Conservation (phyloP, 2,888 invertebrate genomes). For the Caenorhabditis imperialis region DNA sequence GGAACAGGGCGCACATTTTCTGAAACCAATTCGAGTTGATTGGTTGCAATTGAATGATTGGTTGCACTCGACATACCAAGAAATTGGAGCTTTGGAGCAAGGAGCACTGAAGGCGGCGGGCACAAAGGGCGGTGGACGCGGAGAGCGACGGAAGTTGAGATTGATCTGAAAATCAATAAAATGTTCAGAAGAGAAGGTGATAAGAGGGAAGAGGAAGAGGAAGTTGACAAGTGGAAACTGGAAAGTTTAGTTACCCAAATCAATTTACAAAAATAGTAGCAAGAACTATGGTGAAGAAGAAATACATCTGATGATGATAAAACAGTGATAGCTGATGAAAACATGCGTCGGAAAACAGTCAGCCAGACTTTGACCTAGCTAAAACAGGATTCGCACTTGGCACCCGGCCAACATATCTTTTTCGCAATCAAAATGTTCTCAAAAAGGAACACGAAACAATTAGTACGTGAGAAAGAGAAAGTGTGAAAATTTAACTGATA, state of each 20-base stretch:
- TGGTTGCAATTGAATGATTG: neutral
- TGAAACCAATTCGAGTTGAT: neutral
- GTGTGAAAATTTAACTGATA: conserved; percentile 6
- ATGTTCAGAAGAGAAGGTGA: neutral
- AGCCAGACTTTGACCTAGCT: conserved; percentile 9
- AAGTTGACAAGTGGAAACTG: neutral
- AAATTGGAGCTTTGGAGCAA: conserved; percentile 9
- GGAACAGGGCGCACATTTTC: conserved; percentile 45
- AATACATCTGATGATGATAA: conserved; percentile 8
- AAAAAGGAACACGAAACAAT: too few relatives aligned
- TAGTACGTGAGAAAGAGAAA: neutral
- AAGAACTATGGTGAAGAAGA: neutral
- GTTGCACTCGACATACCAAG: conserved; percentile 11
- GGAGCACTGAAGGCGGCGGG: conserved; percentile 7
- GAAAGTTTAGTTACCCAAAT: too few relatives aligned
- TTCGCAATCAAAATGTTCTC: too few relatives aligned
- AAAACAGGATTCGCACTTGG: conserved; percentile 3
- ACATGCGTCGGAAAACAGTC: conserved; percentile 20
- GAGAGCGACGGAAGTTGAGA: conserved; percentile 21
- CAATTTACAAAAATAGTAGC: neutral
- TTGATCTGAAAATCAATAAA: conserved; percentile 14
- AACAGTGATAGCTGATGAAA: conserved; percentile 23
- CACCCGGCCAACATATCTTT: conserved; percentile 8
- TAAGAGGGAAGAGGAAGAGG: neutral
- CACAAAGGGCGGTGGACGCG: conserved; percentile 6